phyloP scores from a whole-genome alignment of 35 echinoderm and acorn worm species.

The Chiridota heheva region DNA sequence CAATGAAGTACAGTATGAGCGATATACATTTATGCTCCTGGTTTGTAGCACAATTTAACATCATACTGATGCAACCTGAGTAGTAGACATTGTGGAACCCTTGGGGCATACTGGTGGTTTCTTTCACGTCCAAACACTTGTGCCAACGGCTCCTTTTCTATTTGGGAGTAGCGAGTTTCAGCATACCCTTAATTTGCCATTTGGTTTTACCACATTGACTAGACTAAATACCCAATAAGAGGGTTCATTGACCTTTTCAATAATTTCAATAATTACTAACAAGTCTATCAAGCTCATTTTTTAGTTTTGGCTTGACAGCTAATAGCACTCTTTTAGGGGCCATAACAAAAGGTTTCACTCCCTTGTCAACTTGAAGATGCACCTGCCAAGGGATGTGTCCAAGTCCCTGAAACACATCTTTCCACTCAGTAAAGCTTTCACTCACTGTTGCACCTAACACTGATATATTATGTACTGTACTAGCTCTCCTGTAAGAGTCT shows the following conservation, averaged over 20 bases:
- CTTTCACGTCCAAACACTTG: constrained; percentile 59
- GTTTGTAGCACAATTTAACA: constrained; percentile 65
- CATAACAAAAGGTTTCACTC: constrained; percentile 20
- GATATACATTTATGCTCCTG: constrained; percentile 46
- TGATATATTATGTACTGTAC: too few species aligned
- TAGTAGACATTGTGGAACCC: constrained; percentile 50
- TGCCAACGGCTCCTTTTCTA: constrained; percentile 56
- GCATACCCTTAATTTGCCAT: constrained; percentile 52
- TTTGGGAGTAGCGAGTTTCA: constrained; percentile 57
- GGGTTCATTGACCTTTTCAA: constrained; percentile 64
- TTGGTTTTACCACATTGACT: constrained; percentile 40
- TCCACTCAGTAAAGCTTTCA: background rate
- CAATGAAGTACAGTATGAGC: constrained; percentile 38
- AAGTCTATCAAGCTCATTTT: constrained; percentile 51
- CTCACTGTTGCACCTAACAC: background rate
- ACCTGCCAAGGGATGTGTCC: constrained; percentile 26
- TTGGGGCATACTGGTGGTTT: constrained; percentile 72
- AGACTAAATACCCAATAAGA: constrained; percentile 66
- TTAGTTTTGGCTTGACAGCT: constrained; percentile 23
- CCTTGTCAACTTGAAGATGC: constrained; percentile 4
- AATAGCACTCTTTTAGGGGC: constrained; percentile 29
- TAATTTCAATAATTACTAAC: constrained; percentile 5
- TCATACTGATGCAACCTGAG: constrained; percentile 62
- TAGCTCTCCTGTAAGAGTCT: too few species aligned
- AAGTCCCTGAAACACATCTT: constrained; percentile 4